Evolutionary conservation across 2,113 vertebrate genomes (phyloP).

Genomic region (Pluvianellus socialis): DNA sequence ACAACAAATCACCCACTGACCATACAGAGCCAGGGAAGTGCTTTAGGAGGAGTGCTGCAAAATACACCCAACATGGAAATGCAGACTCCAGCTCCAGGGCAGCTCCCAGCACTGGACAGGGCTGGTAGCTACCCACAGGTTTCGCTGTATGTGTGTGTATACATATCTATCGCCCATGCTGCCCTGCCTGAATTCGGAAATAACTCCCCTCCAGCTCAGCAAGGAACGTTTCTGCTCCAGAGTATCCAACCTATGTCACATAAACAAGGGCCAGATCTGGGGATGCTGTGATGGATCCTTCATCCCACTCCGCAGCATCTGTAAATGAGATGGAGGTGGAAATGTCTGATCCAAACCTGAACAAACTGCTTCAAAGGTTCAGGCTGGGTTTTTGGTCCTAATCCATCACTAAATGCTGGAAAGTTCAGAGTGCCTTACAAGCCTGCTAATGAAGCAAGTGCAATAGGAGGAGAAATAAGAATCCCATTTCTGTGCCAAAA

Average conservation of each 20-base stretch:
- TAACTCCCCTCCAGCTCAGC: not conserved
- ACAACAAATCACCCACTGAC: not conserved
- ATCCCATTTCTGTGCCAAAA: not conserved
- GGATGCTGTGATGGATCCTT: not conserved
- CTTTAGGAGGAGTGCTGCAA: not conserved
- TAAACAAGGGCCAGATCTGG: not conserved
- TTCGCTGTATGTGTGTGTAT: fast-evolving
- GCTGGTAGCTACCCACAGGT: not conserved
- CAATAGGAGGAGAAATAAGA: not conserved
- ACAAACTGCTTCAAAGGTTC: not conserved
- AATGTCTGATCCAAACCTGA: not conserved
- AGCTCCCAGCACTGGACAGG: not conserved
- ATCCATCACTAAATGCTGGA: not conserved
- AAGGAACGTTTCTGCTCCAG: fast-evolving
- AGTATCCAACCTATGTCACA: fast-evolving
- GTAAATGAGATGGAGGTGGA: not conserved
- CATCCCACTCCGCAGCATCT: not conserved
- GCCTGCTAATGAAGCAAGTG: not conserved
- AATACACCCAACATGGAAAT: not conserved
- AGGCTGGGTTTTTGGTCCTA: not conserved
- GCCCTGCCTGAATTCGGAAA: not conserved
- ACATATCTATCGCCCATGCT: not conserved
- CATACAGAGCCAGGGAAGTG: not conserved
- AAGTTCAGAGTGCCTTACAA: not conserved
- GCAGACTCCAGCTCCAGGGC: not conserved